These are phyloP conservation scores for Escarpia spicata DNA, from an alignment of 2,888 invertebrate genomes.

Conservation along the genomic window DNA sequence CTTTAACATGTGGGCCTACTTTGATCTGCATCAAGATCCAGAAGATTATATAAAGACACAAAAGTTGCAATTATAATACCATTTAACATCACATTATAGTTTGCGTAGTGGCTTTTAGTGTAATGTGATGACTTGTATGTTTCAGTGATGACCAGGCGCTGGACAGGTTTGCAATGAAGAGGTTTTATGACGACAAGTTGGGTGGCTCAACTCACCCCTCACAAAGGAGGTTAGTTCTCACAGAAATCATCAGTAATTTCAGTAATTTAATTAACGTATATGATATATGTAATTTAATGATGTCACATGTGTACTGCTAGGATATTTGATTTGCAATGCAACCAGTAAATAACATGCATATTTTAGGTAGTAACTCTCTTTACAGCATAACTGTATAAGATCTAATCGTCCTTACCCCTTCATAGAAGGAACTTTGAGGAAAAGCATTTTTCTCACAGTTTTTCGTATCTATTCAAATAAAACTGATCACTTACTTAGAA, in stretches of 20 bases:
- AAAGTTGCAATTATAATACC: no score
- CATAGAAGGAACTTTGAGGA: no score
- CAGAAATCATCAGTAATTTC: background rate
- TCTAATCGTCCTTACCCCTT: no score
- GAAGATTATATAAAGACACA: no score
- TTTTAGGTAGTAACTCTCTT: background rate
- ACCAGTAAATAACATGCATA: background rate
- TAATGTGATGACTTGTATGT: slow-evolving; percentile 32
- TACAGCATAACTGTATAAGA: background rate
- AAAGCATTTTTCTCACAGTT: no score
- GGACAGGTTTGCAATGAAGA: slow-evolving; percentile 91
- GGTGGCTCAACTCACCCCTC: slow-evolving; percentile 79
- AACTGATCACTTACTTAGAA: no score
- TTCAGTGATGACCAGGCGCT: slow-evolving; percentile 75
- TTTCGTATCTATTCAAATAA: no score
- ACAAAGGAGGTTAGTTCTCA: slow-evolving; percentile 73
- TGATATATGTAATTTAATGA: background rate
- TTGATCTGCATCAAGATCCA: no score
- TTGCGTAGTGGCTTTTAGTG: background rate
- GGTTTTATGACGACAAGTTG: slow-evolving; percentile 85
- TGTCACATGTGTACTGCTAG: background rate
- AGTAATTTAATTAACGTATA: background rate
- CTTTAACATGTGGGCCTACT: no score
- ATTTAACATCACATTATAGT: no score
- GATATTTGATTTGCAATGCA: background rate